phyloP scores from a whole-genome alignment of 2,888 invertebrate species.

The Meganola albula region DNA sequence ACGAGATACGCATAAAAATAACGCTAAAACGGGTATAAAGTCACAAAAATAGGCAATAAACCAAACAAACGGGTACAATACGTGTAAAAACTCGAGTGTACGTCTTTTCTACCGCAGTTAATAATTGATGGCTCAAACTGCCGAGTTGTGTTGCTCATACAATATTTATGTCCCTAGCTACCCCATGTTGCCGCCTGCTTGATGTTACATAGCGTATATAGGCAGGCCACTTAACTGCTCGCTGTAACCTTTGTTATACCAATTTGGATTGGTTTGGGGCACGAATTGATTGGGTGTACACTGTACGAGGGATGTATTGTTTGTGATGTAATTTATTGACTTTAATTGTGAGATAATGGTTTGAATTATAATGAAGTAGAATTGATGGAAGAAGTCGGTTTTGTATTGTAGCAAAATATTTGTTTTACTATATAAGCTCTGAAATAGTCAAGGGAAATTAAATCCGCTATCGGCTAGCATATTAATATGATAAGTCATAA shows the following conservation, averaged over 20 bases:
- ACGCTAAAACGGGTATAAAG: constrained; percentile 53
- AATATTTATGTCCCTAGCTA: constrained; percentile 68
- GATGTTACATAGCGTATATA: constrained; percentile 38
- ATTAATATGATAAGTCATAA: too few species aligned
- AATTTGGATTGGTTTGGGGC: constrained; percentile 37
- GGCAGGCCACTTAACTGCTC: constrained; percentile 35
- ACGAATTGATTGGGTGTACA: constrained; percentile 40
- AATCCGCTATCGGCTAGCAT: too few species aligned
- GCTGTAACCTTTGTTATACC: constrained; percentile 40
- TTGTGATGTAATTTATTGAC: constrained; percentile 22
- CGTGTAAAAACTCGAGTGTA: constrained; percentile 64
- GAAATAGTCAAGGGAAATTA: too few species aligned
- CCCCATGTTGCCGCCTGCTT: constrained; percentile 68
- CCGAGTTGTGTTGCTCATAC: constrained; percentile 75
- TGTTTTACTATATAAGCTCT: too few species aligned
- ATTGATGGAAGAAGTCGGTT: too few species aligned
- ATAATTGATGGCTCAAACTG: constrained; percentile 75
- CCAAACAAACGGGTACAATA: constrained; percentile 56
- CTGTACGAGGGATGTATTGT: constrained; percentile 31
- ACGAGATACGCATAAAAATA: constrained; percentile 49
- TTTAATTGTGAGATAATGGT: constrained; percentile 1
- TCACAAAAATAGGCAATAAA: constrained; percentile 69
- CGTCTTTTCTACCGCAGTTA: constrained; percentile 65
- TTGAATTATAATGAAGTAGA: too few species aligned
- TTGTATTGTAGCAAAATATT: too few species aligned